These are phyloP conservation scores for Terebella lapidaria DNA, from an alignment of 2,888 invertebrate genomes.

Conservation along the genomic window DNA sequence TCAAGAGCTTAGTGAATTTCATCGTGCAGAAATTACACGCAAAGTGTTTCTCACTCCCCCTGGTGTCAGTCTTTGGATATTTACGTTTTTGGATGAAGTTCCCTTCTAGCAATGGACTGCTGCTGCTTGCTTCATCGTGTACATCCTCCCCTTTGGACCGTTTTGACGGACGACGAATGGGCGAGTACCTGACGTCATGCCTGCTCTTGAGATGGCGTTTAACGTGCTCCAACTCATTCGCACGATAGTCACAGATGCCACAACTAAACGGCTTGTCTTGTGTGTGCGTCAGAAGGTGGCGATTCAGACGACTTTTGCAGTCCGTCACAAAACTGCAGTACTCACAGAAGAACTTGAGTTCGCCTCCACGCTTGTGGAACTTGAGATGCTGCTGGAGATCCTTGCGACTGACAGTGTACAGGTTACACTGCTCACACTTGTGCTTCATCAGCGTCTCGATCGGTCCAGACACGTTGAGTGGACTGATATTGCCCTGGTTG, in stretches of 20 bases:
- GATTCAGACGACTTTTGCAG: constrained; percentile 45
- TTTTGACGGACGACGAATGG: neutral
- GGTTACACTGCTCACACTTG: constrained; percentile 37
- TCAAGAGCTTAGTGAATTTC: constrained; percentile 49
- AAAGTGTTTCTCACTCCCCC: constrained; percentile 39
- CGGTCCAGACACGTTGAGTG: neutral
- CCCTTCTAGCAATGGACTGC: neutral
- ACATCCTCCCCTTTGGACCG: neutral
- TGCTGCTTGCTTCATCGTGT: neutral
- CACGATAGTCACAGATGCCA: constrained; percentile 42
- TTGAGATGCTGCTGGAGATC: constrained; percentile 49
- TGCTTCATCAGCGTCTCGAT: constrained; percentile 11
- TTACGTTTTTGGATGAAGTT: neutral
- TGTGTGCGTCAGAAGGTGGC: constrained; percentile 43
- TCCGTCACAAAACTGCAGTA: constrained; percentile 50
- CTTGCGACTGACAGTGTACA: constrained; percentile 35
- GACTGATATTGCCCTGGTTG: neutral
- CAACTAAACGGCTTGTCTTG: constrained; percentile 45
- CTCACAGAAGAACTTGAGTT: constrained; percentile 48
- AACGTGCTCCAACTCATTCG: constrained; percentile 47
- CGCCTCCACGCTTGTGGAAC: constrained; percentile 45
- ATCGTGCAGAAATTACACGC: constrained; percentile 49
- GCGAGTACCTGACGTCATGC: constrained; percentile 35
- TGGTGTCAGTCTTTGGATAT: constrained; percentile 5
- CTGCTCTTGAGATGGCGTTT: constrained; percentile 29